A percentile compares a stretch with the other conserved stretches of the same genome.
Conservation (phyloP, 2,888 invertebrate species). For the Tetragonula carbonaria region DNA sequence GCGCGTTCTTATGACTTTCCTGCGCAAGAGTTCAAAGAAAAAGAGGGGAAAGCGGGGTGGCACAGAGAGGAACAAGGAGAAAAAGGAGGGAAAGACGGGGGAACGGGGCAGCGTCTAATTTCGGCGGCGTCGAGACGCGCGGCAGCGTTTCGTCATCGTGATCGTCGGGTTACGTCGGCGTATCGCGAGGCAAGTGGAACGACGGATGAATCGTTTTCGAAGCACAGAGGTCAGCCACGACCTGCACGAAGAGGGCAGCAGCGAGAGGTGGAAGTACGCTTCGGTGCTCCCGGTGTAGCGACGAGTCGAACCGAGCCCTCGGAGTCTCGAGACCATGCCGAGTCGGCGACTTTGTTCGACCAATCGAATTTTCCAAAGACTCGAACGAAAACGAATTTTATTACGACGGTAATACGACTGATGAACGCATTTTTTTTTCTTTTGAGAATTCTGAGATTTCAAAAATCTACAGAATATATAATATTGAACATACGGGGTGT, state of each 20-base stretch:
- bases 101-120: slow-evolving; percentile 49
- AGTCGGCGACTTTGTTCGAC: slow-evolving; percentile 15
- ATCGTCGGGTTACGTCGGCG: slow-evolving; percentile 53
- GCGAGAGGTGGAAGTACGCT: slow-evolving; percentile 83
- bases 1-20: slow-evolving; percentile 3
- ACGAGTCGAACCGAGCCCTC: slow-evolving; percentile 53
- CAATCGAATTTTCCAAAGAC: neutral
- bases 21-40: slow-evolving; percentile 8
- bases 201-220: slow-evolving; percentile 62
- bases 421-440: too few species aligned
- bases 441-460: too few species aligned
- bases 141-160: slow-evolving; percentile 62
- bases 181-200: slow-evolving; percentile 66
- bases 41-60: neutral
- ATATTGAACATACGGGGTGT: too few species aligned
- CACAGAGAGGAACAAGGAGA: neutral
- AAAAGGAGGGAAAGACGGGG: neutral
- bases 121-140: slow-evolving; percentile 46
- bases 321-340: slow-evolving; percentile 26
- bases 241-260: slow-evolving; percentile 71
- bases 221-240: slow-evolving; percentile 76
- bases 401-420: too few species aligned
- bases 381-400: neutral
- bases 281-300: slow-evolving; percentile 78
- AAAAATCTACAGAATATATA: too few species aligned